A percentile compares a stretch with the other conserved stretches of the same genome.
Evolutionary conservation across 2,888 invertebrate genomes (phyloP).

Genomic region (Galerucella calmariensis): DNA sequence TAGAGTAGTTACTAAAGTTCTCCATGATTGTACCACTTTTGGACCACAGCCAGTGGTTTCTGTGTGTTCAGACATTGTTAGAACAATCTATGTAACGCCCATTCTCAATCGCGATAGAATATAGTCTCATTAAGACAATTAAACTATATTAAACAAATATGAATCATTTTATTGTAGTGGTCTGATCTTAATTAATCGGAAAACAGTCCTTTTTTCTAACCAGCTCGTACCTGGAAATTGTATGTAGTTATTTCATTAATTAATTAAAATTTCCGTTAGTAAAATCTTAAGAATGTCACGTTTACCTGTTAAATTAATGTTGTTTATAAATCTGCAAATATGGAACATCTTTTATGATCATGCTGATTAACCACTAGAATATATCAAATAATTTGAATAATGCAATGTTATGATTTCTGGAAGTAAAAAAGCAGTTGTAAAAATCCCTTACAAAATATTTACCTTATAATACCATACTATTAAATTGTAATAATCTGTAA

Average conservation of each 20-base stretch:
- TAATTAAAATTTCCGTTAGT: not conserved
- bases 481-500: too few species aligned
- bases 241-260: not conserved
- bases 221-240: not conserved
- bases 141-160: constrained; percentile 18
- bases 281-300: not conserved
- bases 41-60: constrained; percentile 51
- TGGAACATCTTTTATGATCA: not conserved
- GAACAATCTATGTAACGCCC: constrained; percentile 53
- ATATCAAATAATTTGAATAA: not conserved
- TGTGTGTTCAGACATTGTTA: constrained; percentile 51
- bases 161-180: constrained; percentile 26
- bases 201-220: not conserved
- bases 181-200: not conserved
- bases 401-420: not conserved
- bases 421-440: not conserved
- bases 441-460: not conserved
- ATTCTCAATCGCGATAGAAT: constrained; percentile 38
- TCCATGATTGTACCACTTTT: constrained; percentile 54
- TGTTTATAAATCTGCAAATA: not conserved
- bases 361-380: not conserved
- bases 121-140: constrained; percentile 34
- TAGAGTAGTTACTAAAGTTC: constrained; percentile 49
- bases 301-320: not conserved
- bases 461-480: too few species aligned